Evolutionary conservation across 2,113 vertebrate species (phyloP).

Genomic region (Burhinus oedicnemus): DNA sequence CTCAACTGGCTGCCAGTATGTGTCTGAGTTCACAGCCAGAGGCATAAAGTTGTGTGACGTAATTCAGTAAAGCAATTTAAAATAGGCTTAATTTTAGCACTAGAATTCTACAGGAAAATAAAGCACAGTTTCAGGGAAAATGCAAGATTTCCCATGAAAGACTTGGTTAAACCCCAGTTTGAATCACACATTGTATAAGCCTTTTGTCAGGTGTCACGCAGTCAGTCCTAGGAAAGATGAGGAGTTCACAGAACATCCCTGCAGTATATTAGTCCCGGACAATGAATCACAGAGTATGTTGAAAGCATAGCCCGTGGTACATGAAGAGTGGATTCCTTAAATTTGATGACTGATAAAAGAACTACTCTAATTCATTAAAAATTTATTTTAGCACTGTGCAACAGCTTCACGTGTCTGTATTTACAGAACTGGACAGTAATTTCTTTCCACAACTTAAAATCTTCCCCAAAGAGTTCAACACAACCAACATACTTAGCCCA

Average conservation of each 20-base stretch:
- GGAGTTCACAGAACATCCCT: not conserved
- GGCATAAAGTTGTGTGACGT: not conserved
- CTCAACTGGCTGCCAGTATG: rapidly evolving
- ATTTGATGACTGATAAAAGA: not conserved
- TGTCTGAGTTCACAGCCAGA: not conserved
- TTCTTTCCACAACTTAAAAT: not conserved
- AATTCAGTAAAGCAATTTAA: not conserved
- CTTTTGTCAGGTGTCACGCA: not conserved
- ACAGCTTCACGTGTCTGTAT: not conserved
- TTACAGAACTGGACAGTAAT: not conserved
- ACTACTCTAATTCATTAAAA: not conserved
- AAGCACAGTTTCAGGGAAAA: not conserved
- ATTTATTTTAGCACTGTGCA: not conserved
- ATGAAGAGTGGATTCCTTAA: not conserved
- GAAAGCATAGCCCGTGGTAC: not conserved
- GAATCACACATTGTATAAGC: not conserved
- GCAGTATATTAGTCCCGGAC: not conserved
- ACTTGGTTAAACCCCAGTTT: not conserved
- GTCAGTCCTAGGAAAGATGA: not conserved
- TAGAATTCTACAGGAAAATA: not conserved
- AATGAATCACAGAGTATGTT: not conserved
- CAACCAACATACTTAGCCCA: not conserved
- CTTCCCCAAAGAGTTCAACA: not conserved
- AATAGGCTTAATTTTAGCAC: not conserved
- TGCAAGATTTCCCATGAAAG: not conserved